These are phyloP conservation scores for Notothenia rossii DNA, from an alignment of 2,113 vertebrate genomes.

Conservation along the genomic window DNA sequence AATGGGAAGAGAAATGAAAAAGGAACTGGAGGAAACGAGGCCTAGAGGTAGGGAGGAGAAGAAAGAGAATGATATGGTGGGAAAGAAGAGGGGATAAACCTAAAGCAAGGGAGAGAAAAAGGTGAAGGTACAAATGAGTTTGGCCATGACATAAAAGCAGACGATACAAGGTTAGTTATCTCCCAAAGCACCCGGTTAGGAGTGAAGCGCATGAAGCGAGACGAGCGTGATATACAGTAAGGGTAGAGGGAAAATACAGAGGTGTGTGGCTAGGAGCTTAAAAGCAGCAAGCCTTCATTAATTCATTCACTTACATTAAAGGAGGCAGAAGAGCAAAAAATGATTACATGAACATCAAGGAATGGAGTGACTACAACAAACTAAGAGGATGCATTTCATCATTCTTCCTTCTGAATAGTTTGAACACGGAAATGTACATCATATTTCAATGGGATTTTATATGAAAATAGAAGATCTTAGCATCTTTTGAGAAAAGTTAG, in stretches of 20 bases:
- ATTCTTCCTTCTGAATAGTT: not conserved
- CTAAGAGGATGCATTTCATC: not conserved
- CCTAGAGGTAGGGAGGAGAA: conserved; percentile 16
- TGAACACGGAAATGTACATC: not conserved
- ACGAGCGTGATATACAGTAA: not conserved
- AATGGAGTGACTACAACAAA: not conserved
- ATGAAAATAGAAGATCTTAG: not conserved
- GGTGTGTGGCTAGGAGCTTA: conserved; percentile 13
- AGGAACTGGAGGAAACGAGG: conserved; percentile 16
- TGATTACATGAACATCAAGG: conserved; percentile 10
- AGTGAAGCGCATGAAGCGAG: not conserved
- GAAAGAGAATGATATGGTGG: conserved; percentile 13
- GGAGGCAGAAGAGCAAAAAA: not conserved
- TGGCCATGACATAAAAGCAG: conserved; percentile 38
- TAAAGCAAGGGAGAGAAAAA: conserved; percentile 22
- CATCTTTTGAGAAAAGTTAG: too few species aligned
- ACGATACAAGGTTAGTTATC: conserved; percentile 52
- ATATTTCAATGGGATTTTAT: not conserved
- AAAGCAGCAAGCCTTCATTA: not conserved
- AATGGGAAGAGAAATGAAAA: not conserved
- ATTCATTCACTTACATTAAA: conserved; percentile 18
- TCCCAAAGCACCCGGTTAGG: conserved; percentile 53
- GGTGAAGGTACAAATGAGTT: conserved; percentile 46
- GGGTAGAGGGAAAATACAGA: not conserved
- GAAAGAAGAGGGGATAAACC: not conserved